A percentile compares a stretch with the other conserved stretches of the same genome.
These are phyloP conservation scores for Melanophora roralis DNA, from an alignment of 2,888 invertebrate genomes.

Conservation along the genomic window DNA sequence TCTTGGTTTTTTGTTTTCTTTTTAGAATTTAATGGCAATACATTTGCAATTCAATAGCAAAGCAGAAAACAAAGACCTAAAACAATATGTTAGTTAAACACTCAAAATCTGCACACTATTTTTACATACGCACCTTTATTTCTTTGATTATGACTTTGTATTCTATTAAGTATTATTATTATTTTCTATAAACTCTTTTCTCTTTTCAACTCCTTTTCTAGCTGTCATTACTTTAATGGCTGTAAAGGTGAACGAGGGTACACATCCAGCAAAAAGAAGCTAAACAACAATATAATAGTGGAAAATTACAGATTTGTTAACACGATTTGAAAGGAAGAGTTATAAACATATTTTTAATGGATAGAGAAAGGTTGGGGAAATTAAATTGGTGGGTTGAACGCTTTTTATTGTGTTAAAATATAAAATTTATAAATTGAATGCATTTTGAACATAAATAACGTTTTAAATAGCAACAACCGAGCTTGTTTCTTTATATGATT, in stretches of 20 bases:
- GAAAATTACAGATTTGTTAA: conserved; percentile 56
- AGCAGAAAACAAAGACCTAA: conserved; percentile 7
- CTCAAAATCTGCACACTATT: not conserved
- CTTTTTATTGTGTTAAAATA: conserved; percentile 26
- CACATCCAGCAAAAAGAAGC: not conserved
- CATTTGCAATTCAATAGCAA: too few species aligned
- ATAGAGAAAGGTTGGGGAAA: conserved; percentile 37
- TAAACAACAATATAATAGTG: conserved; percentile 16
- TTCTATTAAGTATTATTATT: conserved; percentile 14
- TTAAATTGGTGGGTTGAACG: conserved; percentile 49
- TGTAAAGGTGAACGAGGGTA: conserved; percentile 13
- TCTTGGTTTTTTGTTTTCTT: not conserved
- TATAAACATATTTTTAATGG: conserved; percentile 32
- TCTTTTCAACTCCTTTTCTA: conserved; percentile 10
- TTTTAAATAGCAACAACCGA: conserved; percentile 16
- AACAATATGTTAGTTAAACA: conserved; percentile 9
- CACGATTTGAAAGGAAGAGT: conserved; percentile 51
- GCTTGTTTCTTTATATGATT: not conserved
- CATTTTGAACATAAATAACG: conserved; percentile 22
- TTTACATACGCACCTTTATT: conserved; percentile 48
- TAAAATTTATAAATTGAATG: conserved; percentile 14
- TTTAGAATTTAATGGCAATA: not conserved
- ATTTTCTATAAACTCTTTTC: conserved; percentile 12
- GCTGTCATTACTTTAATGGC: conserved; percentile 44
- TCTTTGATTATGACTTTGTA: conserved; percentile 4